Base-by-base conservation (phyloP, 2,113 vertebrate genomes). In the Hippoglossus stenolepis region DNA sequence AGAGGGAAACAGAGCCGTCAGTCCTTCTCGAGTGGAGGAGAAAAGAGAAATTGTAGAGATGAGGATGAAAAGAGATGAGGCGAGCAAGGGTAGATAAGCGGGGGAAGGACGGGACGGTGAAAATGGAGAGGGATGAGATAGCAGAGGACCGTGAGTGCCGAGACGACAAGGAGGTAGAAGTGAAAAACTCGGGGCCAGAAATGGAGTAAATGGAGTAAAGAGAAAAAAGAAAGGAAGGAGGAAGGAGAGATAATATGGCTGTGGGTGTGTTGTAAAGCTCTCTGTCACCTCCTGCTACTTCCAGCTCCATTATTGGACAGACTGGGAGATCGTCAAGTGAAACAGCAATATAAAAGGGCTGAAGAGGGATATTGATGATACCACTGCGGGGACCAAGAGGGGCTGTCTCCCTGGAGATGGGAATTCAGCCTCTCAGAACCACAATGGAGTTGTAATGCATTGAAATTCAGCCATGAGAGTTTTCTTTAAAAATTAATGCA, bases 311-410 rank as follows among this genome's bases (percentile, higher is more conserved):
- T 88, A 87, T 65, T 73, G 70, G 74, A 84, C 78, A 5, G 45
- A 49, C 45, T 15, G 45, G 85, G 63, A 65, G 62, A 79, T 56
- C 63, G 73, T 74, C 35, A 13, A 43, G 69, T 35, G 72, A 85
- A 62, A 66, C 43, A 77, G 75, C 60, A 61, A 75, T 84, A 85
- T 75, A 82, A 87, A 86, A 82, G 73, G 49, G 69, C 67, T 2
- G 54, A 65, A 64, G 73, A 67, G 70, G 43, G 57, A 68, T 87
- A 84, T 73, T 88, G 80, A 87, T 85, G 75, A 83, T 18, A 71
- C 65, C 64, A 17, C 54, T 49, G 53, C 0, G 4, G 71, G 56
- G 69, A 81, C 68, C 75, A 21, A 53, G 65, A 62, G 79, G 64
- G 61, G 66, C 57, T 62, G 64, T 68, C 61, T 38, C 24, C 49